A percentile compares a stretch with the other conserved stretches of the same genome.
phyloP scores from a whole-genome alignment of 1,140 invertebrate species.

The Lanistes nyassanus region DNA sequence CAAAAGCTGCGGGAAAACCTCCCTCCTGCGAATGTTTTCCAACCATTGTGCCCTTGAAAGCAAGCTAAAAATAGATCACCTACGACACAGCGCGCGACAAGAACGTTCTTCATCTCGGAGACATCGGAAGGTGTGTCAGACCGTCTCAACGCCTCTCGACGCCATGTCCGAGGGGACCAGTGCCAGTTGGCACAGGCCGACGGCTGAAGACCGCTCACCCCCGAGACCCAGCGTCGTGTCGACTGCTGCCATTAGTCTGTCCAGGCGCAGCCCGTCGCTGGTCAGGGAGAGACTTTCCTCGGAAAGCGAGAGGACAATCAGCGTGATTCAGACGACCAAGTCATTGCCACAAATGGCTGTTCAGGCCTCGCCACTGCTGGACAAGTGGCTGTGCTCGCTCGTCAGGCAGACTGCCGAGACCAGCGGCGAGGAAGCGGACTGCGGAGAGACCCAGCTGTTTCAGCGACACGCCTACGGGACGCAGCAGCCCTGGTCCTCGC shows the following conservation, averaged over 20 bases:
- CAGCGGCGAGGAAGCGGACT: neutral
- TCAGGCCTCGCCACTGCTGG: slow-evolving; percentile 21
- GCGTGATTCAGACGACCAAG: slow-evolving; percentile 16
- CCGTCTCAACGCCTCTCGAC: neutral
- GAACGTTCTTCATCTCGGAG: neutral
- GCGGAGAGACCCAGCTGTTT: neutral
- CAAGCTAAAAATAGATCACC: neutral
- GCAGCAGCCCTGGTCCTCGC: too few relatives aligned
- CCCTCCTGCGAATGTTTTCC: slow-evolving; percentile 11
- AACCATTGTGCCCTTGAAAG: slow-evolving; percentile 5
- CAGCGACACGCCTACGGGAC: neutral
- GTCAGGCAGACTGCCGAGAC: slow-evolving; percentile 18
- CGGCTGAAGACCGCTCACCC: neutral
- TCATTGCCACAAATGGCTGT: neutral
- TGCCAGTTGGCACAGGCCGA: neutral
- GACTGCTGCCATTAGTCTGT: slow-evolving; percentile 12
- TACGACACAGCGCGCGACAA: neutral
- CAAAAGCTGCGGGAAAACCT: neutral
- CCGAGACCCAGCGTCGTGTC: neutral
- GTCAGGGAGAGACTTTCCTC: slow-evolving; percentile 9
- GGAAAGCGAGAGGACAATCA: slow-evolving; percentile 3
- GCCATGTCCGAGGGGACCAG: neutral
- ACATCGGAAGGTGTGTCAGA: neutral
- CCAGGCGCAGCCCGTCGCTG: neutral
- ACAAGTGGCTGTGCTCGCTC: slow-evolving; percentile 32